Conservation (phyloP, 2,888 invertebrate genomes). For the Machimus atricapillus region DNA sequence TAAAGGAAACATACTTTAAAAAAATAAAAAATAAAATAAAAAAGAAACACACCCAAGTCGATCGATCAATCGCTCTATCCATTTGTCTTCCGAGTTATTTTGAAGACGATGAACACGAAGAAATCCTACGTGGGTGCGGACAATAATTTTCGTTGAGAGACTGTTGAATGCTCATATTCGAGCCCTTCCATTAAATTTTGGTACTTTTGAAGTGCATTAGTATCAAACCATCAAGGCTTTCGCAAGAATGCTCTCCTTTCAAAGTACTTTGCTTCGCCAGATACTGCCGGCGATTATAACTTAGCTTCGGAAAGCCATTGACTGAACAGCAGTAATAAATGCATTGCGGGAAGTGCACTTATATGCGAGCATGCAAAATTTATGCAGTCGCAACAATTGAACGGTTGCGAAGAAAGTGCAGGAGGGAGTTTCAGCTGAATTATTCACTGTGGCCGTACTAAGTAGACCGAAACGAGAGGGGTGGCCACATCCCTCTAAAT, state of each 20-base stretch:
- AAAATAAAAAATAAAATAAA: not conserved
- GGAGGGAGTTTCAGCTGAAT: not conserved
- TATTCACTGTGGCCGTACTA: not conserved
- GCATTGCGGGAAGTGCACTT: not conserved
- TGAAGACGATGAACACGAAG: not conserved
- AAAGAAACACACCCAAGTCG: not conserved
- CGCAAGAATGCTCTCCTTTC: not conserved
- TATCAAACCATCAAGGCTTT: not conserved
- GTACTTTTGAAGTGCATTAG: not conserved
- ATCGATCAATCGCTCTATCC: not conserved
- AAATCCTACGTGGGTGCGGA: not conserved
- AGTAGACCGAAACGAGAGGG: not conserved
- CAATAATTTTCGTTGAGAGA: not conserved
- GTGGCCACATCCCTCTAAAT: not conserved
- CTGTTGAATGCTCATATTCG: not conserved
- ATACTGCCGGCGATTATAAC: not conserved
- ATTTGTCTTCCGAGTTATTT: not conserved
- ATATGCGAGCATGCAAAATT: not conserved
- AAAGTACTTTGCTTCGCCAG: not conserved
- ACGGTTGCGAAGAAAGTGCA: not conserved
- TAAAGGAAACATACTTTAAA: not conserved
- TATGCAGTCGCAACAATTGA: not conserved
- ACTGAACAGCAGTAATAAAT: not conserved
- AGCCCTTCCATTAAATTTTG: not conserved
- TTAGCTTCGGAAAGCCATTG: not conserved